These are phyloP conservation scores for Nymphalis polychloros DNA, from an alignment of 2,888 invertebrate genomes.

Conservation along the genomic window DNA sequence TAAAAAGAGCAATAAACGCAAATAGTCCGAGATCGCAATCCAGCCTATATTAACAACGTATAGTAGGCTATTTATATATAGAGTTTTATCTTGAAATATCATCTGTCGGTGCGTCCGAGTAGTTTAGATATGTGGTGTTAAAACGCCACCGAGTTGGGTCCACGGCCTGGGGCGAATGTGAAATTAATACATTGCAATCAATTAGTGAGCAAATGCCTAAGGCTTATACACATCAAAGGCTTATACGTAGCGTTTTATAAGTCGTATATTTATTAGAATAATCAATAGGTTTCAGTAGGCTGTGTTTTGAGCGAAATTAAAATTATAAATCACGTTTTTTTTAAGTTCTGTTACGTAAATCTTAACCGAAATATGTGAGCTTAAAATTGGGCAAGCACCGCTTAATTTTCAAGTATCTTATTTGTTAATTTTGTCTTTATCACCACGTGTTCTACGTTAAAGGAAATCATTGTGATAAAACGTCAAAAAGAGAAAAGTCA, in stretches of 20 bases:
- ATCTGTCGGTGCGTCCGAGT: conserved; percentile 48
- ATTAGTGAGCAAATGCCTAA: conserved; percentile 32
- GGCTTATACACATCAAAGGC: conserved; percentile 3
- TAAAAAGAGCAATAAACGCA: conserved; percentile 9
- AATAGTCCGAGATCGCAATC: not conserved
- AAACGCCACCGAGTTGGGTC: conserved; percentile 36
- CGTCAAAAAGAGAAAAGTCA: no score
- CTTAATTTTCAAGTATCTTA: no score
- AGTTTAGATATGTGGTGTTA: conserved; percentile 43
- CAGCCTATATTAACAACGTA: conserved; percentile 7
- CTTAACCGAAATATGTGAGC: no score
- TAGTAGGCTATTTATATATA: conserved; percentile 50
- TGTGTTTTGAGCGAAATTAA: no score
- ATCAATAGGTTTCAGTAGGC: no score
- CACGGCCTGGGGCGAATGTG: conserved; percentile 35
- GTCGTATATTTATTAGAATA: not conserved
- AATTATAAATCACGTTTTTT: no score
- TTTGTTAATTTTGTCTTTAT: no score
- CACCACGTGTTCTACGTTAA: no score
- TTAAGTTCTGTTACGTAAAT: no score
- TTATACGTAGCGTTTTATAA: not conserved
- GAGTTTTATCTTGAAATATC: conserved; percentile 59
- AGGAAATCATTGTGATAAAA: no score
- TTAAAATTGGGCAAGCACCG: no score
- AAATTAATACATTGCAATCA: conserved; percentile 45